Percentiles rank a stretch among this genome's conserved stretches.
Evolutionary conservation across 1,140 invertebrate genomes (phyloP).

Genomic region (Sitodiplosis mosellana): DNA sequence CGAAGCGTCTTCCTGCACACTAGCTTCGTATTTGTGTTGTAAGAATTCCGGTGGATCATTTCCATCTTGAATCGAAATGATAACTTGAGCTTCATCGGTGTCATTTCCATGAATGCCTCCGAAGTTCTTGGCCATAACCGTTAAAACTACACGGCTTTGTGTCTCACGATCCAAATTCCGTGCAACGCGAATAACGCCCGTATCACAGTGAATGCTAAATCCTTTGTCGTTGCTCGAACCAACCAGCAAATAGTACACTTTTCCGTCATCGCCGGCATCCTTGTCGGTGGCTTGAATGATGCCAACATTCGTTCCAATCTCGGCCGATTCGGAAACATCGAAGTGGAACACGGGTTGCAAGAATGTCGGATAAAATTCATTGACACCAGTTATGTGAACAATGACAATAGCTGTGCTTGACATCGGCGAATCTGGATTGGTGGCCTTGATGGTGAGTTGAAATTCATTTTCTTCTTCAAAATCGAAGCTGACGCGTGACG

Average conservation of each 20-base stretch:
- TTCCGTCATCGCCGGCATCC: slow-evolving; percentile 80
- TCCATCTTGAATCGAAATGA: slow-evolving; percentile 83
- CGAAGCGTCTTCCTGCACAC: slow-evolving; percentile 55
- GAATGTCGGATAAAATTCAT: slow-evolving; percentile 86
- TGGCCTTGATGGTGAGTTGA: slow-evolving; percentile 60
- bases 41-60: slow-evolving; percentile 89
- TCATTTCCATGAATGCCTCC: slow-evolving; percentile 86
- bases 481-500: slow-evolving; percentile 62
- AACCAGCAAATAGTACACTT: slow-evolving; percentile 80
- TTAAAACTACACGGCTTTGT: slow-evolving; percentile 73
- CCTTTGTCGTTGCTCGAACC: slow-evolving; percentile 84
- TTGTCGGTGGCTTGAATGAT: slow-evolving; percentile 76
- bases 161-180: slow-evolving; percentile 74
- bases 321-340: slow-evolving; percentile 81
- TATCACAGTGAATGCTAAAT: slow-evolving; percentile 69
- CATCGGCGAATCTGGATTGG: slow-evolving; percentile 72
- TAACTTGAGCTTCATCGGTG: slow-evolving; percentile 85
- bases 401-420: slow-evolving; percentile 49
- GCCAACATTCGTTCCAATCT: slow-evolving; percentile 71
- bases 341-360: slow-evolving; percentile 82
- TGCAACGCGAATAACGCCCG: slow-evolving; percentile 67
- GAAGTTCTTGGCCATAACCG: slow-evolving; percentile 85
- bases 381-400: slow-evolving; percentile 71
- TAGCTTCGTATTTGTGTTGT: slow-evolving; percentile 50
- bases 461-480: slow-evolving; percentile 72